phyloP scores from a whole-genome alignment of 2,888 invertebrate species.

The Himalopsyche kuldschensis region DNA sequence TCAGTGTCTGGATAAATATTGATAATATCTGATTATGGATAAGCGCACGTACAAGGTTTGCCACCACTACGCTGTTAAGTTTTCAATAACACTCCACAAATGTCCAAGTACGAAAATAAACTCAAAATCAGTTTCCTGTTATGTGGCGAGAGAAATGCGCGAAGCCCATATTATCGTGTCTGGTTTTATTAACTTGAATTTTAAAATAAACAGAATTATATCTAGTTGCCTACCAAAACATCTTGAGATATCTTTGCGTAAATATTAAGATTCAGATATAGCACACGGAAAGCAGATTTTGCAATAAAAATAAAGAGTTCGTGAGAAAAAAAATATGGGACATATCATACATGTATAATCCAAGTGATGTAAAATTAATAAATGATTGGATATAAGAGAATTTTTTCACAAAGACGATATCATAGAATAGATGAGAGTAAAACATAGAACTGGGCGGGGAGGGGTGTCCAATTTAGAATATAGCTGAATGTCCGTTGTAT shows the following conservation, averaged over 20 bases:
- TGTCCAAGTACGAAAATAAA: not conserved
- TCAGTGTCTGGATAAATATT: too few relatives aligned
- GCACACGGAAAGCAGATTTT: not conserved
- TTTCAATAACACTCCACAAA: not conserved
- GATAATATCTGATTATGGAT: too few relatives aligned
- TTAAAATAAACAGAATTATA: not conserved
- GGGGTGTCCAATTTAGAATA: too few relatives aligned
- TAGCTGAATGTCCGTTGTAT: too few relatives aligned
- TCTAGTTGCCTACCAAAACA: not conserved
- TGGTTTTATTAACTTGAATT: not conserved
- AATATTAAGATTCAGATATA: not conserved
- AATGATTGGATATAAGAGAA: too few relatives aligned
- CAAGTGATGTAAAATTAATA: too few relatives aligned
- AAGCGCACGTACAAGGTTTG: too few relatives aligned
- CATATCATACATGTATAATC: too few relatives aligned
- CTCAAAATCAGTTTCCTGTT: not conserved
- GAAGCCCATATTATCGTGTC: not conserved
- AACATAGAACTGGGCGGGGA: too few relatives aligned
- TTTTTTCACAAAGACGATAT: too few relatives aligned
- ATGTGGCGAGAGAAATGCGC: not conserved
- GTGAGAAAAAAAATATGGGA: too few relatives aligned
- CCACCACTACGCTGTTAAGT: not conserved
- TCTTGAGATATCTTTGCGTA: not conserved
- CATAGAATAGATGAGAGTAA: too few relatives aligned
- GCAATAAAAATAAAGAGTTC: not conserved